Base-by-base conservation (phyloP, 2,113 vertebrate species). In the Dipodomys merriami region DNA sequence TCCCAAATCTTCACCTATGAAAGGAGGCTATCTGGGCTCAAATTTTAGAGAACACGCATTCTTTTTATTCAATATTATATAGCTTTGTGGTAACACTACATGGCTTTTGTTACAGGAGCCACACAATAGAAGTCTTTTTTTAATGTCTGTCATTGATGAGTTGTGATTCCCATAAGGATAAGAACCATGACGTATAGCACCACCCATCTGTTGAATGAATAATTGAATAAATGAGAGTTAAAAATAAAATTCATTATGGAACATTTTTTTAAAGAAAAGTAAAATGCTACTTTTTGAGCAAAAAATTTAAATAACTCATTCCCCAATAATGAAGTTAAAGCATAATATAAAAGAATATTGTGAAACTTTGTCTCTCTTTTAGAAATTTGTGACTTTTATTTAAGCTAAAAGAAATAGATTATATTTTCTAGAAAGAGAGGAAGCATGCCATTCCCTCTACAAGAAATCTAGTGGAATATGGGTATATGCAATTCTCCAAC, bases 241-340 rank as follows among this genome's bases (percentile, higher is more conserved):
- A 4, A 30, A 6, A 22, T 7, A 11, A 20, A 7, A 33, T 73
- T 89, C 8, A 84, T 68, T 22, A 23, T 35, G n/a, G 15, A 90
- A 3, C 46, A 69, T 85, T 81, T 84, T 33, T 80, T 33, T 80
- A 46, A 73, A 71, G 39, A 72, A 91, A 92, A 88, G 16, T 35
- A 57, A 87, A 69, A 79, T 65, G 6, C 30, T 53, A 46, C 77
- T 94, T 92, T 86, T 44, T 64, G 1, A 53, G 72, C 15, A 44
- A 57, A 91, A 95, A 94, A 87, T 69, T 82, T 65, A 88, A 86
- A 72, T 87, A 35, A 94, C 71, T 53, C n/a, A 79, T 90, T 96
- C 83, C 7, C n/a, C 16, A 83, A 57, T 94, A 83, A 77, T 60
- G n/a, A 87, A 85, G 33, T 80, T 84, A 88, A 91, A 89, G 89